Evolutionary conservation across 2,797 vertebrate species (phyloP), one percentile per base, ranked within the genome.

Genomic region (Malacoraja senta): DNA sequence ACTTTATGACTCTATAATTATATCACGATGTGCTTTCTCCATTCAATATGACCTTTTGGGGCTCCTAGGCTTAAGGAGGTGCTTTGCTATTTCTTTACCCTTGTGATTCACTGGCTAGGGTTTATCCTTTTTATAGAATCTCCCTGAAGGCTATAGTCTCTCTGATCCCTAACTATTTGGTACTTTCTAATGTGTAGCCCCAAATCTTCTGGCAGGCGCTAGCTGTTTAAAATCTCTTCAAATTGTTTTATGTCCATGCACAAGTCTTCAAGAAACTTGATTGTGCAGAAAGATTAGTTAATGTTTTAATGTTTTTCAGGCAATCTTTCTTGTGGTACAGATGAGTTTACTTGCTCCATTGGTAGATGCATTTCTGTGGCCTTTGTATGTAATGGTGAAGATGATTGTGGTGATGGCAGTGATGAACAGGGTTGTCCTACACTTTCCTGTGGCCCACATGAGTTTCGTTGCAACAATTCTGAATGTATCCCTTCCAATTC

Each of bases 381-480:
- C 95, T 99, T 99, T 81, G 97, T 98, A 93, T 99, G 99, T 94
- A 99, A 99, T 7, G 96, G 98, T 1, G 98, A 99, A 95, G 98
- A 99, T 24, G 99, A 99, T 95, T 99, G 99, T 21, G 98, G 96
- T 0, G 98, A 99, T 1, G 97, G 97, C 58, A 98, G 97, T 0
- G 99, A 99, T 0, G 99, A 99, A 95, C 93, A 97, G 35, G 97
- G 96, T 93, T 99, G 99, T 1, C 94, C 95, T 0, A 97, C 97
- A 0, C 97, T 98, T 0, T 98, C 98, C 76, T 99, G 99, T 0
- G 96, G 97, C 0, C 95, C 96, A 93, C 97, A 96, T 0, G 97
- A 99, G 95, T 98, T 99, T 96, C 98, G 97, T 94, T 99, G 99
- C 91, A 98, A 97, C 84, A 99, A 97, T 93, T 96, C 97, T 0